Evolutionary conservation across 2,797 vertebrate species (phyloP).

Genomic region (Odontamblyopus rebecca): DNA sequence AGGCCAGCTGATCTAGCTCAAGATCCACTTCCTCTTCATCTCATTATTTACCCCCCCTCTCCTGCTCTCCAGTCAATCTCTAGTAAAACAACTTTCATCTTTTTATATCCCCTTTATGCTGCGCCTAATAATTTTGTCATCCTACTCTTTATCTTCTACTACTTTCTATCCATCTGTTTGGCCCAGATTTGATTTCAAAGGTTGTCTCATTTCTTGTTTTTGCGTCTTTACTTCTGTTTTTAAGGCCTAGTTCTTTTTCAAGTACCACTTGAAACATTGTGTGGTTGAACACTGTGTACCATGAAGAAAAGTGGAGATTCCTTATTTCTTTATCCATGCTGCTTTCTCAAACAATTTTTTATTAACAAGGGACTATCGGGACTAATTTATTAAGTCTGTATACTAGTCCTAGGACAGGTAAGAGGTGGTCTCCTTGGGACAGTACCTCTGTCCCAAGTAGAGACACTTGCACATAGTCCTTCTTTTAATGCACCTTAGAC

Average conservation of each 20-base stretch:
- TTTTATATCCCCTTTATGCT: constrained; percentile 41
- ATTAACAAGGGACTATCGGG: too few relatives aligned
- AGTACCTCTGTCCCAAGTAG: too few relatives aligned
- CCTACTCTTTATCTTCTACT: constrained; percentile 24
- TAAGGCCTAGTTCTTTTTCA: neutral
- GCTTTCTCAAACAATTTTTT: neutral
- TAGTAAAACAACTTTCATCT: constrained; percentile 41
- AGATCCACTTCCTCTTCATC: constrained; percentile 52
- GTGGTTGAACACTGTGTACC: too few relatives aligned
- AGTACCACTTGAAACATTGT: too few relatives aligned
- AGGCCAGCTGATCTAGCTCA: constrained; percentile 65
- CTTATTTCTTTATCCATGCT: neutral
- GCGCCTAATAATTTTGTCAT: constrained; percentile 32
- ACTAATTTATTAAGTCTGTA: neutral
- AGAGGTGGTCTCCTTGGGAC: too few relatives aligned
- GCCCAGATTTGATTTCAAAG: constrained; percentile 13
- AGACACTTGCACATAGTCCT: too few relatives aligned
- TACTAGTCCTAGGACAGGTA: too few relatives aligned
- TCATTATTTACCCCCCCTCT: constrained; percentile 57
- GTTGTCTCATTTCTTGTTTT: neutral
- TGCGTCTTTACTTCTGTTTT: neutral
- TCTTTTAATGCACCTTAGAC: too few relatives aligned
- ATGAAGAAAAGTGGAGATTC: neutral
- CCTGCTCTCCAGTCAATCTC: constrained; percentile 21
- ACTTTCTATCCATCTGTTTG: constrained; percentile 29